Base-by-base conservation (phyloP, 1,140 invertebrate genomes). In the Diuraphis noxia region DNA sequence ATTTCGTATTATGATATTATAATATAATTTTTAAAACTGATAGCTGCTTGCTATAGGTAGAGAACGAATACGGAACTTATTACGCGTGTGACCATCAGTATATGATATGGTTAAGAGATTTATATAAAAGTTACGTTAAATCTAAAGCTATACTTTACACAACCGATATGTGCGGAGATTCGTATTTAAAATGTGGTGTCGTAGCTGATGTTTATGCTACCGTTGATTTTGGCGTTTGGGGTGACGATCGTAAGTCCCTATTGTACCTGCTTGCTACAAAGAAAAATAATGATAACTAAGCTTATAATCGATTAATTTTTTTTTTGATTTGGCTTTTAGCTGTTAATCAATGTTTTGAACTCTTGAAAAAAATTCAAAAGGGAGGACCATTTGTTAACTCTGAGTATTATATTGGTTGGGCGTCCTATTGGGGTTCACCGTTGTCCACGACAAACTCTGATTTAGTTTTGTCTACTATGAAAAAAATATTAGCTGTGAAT, bases 21-120 rank as follows among this genome's bases (percentile, higher is more conserved):
- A 49, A 40, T 79, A 41, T 38, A 49, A 41, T 38, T 79, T 90
- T 92, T 19, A 43, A 56, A 43, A 43, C 30, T 84, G 21, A 40
- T 30, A 30, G 19, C 0, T 81, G 23, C 8, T 43, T 84, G 23
- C 10, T 30, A 87, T 97, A 98, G 95, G 95, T 98, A n/a, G 98
- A 98, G 94, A 98, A 99, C 93, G 98, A 99, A 94, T 99, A 98
- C 93, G 98, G 98, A 23, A 97, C 96, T 92, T 98, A 96, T 93
- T 46, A 92, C 52, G 95, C 95, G 30, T 97, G 96, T 93, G 97
- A 98, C 93, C 94, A 94, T 49, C 93, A 95, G 8, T 98, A 98
- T 93, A 95, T 95, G 92, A 93, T 93, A 41, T 95, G 95, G 93
- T 92, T 97, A 34, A 94, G 95, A 34, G 95, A 97, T 92, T 94